Percentiles rank a stretch among this genome's conserved stretches.
These are phyloP conservation scores for Lasiommata megera DNA, from an alignment of 2,888 invertebrate species.

Conservation along the genomic window DNA sequence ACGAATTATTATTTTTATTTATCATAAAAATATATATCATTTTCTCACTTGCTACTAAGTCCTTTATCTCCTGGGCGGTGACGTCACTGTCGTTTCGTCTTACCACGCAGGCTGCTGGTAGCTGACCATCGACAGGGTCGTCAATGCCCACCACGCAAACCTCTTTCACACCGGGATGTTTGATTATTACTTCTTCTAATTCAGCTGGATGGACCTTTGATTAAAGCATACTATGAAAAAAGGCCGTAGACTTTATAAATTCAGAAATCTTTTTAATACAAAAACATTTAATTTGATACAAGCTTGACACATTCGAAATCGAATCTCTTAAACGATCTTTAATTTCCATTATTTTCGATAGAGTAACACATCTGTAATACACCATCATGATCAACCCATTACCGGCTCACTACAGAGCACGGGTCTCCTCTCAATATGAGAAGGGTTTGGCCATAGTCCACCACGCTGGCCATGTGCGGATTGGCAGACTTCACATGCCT, in stretches of 20 bases:
- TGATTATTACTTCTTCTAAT: slow-evolving; percentile 55
- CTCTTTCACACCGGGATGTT: slow-evolving; percentile 48
- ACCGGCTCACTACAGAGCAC: too few species aligned
- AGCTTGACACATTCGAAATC: too few species aligned
- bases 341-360: too few species aligned
- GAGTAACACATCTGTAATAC: too few species aligned
- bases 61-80: slow-evolving; percentile 56
- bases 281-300: too few species aligned
- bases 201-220: slow-evolving; percentile 57
- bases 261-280: too few species aligned
- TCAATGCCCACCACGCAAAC: slow-evolving; percentile 59
- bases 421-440: too few species aligned
- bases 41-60: slow-evolving; percentile 51
- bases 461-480: too few species aligned
- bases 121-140: slow-evolving; percentile 50
- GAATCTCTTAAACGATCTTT: too few species aligned
- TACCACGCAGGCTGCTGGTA: slow-evolving; percentile 54
- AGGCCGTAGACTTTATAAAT: neutral
- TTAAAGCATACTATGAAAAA: neutral
- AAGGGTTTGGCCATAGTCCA: too few species aligned
- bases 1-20: neutral
- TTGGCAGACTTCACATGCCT: too few species aligned
- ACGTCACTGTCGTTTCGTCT: slow-evolving; percentile 39
- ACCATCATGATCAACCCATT: too few species aligned
- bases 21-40: neutral